Conservation (phyloP, 1,140 invertebrate genomes). For the Macrotrachela quadricornifera region DNA sequence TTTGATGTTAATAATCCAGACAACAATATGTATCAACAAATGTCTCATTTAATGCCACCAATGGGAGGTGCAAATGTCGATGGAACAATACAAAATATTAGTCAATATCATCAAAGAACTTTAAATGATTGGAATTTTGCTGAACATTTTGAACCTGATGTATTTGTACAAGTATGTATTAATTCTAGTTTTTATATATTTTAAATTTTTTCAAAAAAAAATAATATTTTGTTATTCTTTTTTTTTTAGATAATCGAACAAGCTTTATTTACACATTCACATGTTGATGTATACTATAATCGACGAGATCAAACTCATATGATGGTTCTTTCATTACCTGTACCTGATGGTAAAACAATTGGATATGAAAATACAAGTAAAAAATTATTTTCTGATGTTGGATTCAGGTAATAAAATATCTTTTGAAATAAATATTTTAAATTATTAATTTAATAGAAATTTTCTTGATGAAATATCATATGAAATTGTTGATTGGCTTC, state of each 20-base stretch:
- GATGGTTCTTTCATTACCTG: slow-evolving; percentile 25
- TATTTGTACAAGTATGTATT: slow-evolving; percentile 21
- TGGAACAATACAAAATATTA: slow-evolving; percentile 18
- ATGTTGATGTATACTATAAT: slow-evolving; percentile 25
- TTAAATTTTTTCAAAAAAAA: too few relatives aligned
- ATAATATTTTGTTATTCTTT: not conserved
- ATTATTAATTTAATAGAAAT: slow-evolving; percentile 24
- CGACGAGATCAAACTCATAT: slow-evolving; percentile 24
- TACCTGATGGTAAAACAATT: slow-evolving; percentile 9
- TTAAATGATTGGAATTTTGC: slow-evolving; percentile 28
- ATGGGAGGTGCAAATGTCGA: slow-evolving; percentile 1
- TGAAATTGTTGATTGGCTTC: slow-evolving; percentile 21
- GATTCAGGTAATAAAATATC: slow-evolving; percentile 25
- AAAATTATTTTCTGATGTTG: slow-evolving; percentile 28
- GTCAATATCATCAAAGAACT: slow-evolving; percentile 19
- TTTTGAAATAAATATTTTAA: too few relatives aligned
- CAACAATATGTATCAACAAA: too few relatives aligned
- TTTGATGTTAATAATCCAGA: too few relatives aligned
- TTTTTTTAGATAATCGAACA: slow-evolving; percentile 18
- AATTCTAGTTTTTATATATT: not conserved
- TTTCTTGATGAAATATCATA: slow-evolving; percentile 25
- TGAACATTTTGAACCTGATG: slow-evolving; percentile 23
- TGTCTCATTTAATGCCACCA: too few relatives aligned
- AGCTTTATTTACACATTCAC: slow-evolving; percentile 19
- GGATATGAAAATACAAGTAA: slow-evolving; percentile 18